phyloP scores from a whole-genome alignment of 2,797 vertebrate species.

The Sebastes taczanowskii region DNA sequence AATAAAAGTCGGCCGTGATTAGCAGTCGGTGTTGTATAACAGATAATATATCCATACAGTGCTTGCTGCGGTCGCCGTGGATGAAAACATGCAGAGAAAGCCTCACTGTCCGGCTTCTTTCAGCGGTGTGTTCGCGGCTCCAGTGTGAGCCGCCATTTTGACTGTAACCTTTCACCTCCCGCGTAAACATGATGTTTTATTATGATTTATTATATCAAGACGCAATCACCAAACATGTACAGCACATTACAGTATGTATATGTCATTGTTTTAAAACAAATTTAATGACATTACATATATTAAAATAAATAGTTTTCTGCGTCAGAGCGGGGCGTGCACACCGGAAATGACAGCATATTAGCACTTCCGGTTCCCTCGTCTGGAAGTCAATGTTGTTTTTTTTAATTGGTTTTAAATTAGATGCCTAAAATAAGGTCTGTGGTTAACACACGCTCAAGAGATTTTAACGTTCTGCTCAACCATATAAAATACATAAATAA shows the following conservation, averaged over 20 bases:
- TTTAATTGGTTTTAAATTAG: too few relatives aligned
- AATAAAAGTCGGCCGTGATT: background rate
- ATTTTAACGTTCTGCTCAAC: too few relatives aligned
- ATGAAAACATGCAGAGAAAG: background rate
- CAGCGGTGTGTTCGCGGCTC: fast-evolving
- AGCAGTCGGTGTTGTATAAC: background rate
- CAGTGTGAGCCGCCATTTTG: slow-evolving; percentile 77
- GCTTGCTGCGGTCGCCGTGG: background rate
- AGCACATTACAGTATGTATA: fast-evolving
- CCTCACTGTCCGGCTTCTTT: background rate
- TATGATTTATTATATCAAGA: background rate
- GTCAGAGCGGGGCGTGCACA: slow-evolving; percentile 9
- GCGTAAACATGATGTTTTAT: slow-evolving; percentile 23
- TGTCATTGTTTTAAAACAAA: background rate
- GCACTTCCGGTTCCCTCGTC: too few relatives aligned
- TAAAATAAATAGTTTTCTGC: background rate
- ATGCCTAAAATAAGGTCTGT: too few relatives aligned
- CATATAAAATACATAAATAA: too few relatives aligned
- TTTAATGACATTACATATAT: fast-evolving
- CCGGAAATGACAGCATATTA: too few relatives aligned
- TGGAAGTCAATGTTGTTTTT: too few relatives aligned
- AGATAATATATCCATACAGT: too few relatives aligned
- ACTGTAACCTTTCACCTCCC: slow-evolving; percentile 75
- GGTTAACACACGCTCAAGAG: too few relatives aligned
- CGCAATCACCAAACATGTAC: fast-evolving